A percentile compares a stretch with the other conserved stretches of the same genome.
Conservation (phyloP, 2,113 vertebrate species). For the Serinus canaria region DNA sequence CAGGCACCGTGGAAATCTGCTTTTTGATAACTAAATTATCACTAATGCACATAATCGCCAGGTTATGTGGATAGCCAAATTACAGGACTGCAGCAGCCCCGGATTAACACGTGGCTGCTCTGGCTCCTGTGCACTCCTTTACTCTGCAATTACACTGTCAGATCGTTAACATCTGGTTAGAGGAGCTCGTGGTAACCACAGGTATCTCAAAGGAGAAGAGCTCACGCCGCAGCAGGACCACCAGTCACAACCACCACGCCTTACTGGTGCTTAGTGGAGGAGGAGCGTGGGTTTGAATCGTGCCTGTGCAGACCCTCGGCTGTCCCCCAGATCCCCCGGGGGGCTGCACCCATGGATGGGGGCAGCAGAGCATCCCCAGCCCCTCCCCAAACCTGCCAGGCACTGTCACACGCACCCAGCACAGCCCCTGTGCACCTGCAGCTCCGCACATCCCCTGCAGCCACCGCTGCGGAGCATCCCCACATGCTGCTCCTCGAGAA, state of each 20-base stretch:
- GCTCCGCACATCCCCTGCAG: fast-evolving
- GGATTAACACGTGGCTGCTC: background rate
- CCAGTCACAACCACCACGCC: background rate
- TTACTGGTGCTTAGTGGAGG: background rate
- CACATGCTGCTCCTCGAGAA: background rate
- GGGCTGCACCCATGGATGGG: fast-evolving
- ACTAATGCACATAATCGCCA: conserved; percentile 22
- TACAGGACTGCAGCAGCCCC: conserved; percentile 14
- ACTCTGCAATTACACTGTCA: conserved; percentile 7
- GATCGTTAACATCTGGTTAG: conserved; percentile 6
- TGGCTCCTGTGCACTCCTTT: background rate
- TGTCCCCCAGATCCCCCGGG: fast-evolving
- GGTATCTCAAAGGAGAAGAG: background rate
- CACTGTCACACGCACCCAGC: fast-evolving
- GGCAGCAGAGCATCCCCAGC: background rate
- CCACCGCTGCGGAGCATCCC: background rate
- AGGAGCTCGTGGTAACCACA: background rate
- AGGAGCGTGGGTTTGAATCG: fast-evolving
- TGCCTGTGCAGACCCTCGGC: background rate
- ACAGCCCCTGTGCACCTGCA: background rate
- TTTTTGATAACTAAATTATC: conserved; percentile 54
- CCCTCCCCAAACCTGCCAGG: fast-evolving
- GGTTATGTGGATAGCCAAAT: conserved; percentile 44
- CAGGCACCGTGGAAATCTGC: conserved; percentile 9
- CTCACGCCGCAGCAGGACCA: background rate